These are phyloP conservation scores for Psilanteris sp. DNA, from an alignment of 1,140 invertebrate genomes.

Conservation along the genomic window DNA sequence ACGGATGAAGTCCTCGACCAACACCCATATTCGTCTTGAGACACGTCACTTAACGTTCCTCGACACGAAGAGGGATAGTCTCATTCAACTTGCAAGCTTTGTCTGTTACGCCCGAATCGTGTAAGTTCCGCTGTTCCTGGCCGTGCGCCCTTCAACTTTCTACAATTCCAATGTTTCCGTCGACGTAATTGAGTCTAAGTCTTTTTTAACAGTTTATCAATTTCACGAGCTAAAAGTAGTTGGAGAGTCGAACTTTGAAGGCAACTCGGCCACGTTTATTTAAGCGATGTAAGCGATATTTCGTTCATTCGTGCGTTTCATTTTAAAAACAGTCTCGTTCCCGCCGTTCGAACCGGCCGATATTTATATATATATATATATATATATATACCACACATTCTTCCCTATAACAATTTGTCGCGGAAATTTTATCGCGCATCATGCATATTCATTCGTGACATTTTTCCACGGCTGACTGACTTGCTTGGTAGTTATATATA, in stretches of 20 bases:
- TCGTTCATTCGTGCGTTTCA: slow-evolving; percentile 5
- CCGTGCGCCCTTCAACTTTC: slow-evolving; percentile 39
- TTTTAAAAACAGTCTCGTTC: slow-evolving; percentile 8
- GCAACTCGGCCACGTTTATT: neutral
- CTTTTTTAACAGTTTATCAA: slow-evolving; percentile 47
- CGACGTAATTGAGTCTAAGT: slow-evolving; percentile 26
- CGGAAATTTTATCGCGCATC: slow-evolving; percentile 20
- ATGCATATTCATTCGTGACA: slow-evolving; percentile 35
- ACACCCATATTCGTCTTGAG: slow-evolving; percentile 50
- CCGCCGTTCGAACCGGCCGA: too few relatives aligned
- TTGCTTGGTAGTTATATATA: slow-evolving; percentile 16
- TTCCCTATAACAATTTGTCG: slow-evolving; percentile 4
- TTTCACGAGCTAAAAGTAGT: slow-evolving; percentile 5
- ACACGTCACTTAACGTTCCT: slow-evolving; percentile 48
- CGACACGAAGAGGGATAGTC: slow-evolving; percentile 59
- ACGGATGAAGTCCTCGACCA: slow-evolving; percentile 34
- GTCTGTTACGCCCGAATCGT: slow-evolving; percentile 57
- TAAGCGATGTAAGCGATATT: slow-evolving; percentile 2
- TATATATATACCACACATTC: too few relatives aligned
- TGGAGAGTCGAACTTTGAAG: neutral
- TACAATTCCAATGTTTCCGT: slow-evolving; percentile 24
- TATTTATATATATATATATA: too few relatives aligned
- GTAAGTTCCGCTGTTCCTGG: slow-evolving; percentile 47
- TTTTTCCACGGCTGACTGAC: slow-evolving; percentile 7
- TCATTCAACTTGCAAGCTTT: slow-evolving; percentile 35